A percentile compares a stretch with the other conserved stretches of the same genome.
phyloP scores from a whole-genome alignment of 2,888 invertebrate species.

The Mantis religiosa region DNA sequence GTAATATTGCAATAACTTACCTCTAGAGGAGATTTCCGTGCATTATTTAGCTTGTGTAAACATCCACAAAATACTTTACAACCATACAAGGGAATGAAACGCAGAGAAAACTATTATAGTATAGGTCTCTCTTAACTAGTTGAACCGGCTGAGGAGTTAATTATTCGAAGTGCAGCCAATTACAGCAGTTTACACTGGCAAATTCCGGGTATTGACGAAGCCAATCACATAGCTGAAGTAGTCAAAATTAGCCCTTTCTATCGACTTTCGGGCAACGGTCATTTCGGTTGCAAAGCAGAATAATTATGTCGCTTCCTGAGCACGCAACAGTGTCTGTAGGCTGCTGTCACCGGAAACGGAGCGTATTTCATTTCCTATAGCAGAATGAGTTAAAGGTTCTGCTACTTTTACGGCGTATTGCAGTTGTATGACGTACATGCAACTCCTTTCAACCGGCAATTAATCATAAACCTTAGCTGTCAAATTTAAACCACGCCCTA shows the following conservation, averaged over 20 bases:
- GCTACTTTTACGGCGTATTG: background rate
- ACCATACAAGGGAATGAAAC: too few species aligned
- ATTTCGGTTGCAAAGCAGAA: background rate
- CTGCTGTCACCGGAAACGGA: background rate
- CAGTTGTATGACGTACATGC: background rate
- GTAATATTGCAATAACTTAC: too few species aligned
- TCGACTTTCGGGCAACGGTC: background rate
- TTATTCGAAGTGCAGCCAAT: background rate
- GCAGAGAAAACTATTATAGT: too few species aligned
- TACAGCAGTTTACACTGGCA: background rate
- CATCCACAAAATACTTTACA: too few species aligned
- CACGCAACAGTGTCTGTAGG: background rate
- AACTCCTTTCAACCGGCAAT: background rate
- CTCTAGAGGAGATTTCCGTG: too few species aligned
- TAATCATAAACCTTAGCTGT: background rate
- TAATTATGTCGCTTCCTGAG: background rate
- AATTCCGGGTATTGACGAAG: background rate
- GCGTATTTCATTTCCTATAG: background rate
- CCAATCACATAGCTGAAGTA: background rate
- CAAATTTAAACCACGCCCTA: too few species aligned
- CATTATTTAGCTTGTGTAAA: too few species aligned
- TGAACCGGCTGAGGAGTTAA: too few species aligned
- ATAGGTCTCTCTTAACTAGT: too few species aligned
- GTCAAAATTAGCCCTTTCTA: background rate
- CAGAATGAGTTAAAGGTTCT: background rate